Conservation (phyloP, 2,888 invertebrate species). For the Kuschelorhynchus macadamiae region DNA sequence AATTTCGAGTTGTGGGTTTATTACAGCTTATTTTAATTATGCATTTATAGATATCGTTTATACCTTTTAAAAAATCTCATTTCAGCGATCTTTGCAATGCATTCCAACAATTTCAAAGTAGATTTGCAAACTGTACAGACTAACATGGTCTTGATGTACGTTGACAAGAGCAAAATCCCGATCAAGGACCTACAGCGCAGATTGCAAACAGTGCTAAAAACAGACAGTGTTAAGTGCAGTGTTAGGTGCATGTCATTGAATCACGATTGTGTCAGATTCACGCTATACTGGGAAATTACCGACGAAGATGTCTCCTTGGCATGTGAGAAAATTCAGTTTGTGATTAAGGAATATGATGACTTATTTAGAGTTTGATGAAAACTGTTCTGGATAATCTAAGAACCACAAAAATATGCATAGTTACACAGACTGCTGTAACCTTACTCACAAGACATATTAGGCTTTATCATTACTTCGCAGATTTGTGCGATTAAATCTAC, state of each 20-base stretch:
- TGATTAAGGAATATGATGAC: constrained; percentile 75
- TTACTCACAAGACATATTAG: too few relatives aligned
- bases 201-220: constrained; percentile 69
- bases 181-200: constrained; percentile 73
- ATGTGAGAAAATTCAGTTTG: constrained; percentile 80
- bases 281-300: constrained; percentile 80
- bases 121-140: constrained; percentile 77
- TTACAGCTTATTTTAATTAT: too few relatives aligned
- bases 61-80: too few relatives aligned
- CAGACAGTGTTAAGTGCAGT: constrained; percentile 71
- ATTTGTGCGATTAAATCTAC: too few relatives aligned
- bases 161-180: constrained; percentile 70
- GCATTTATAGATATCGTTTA: too few relatives aligned
- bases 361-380: constrained; percentile 43
- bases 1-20: too few relatives aligned
- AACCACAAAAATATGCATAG: too few relatives aligned
- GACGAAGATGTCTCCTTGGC: constrained; percentile 78
- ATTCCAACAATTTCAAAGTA: constrained; percentile 76
- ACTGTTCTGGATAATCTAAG: too few relatives aligned
- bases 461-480: too few relatives aligned
- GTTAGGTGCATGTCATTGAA: constrained; percentile 76
- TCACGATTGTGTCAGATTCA: constrained; percentile 76
- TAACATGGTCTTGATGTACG: constrained; percentile 81
- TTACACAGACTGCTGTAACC: too few relatives aligned
- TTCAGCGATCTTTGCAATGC: constrained; percentile 75